Base-by-base conservation (phyloP, 2,888 invertebrate species). In the Eilema depressum region DNA sequence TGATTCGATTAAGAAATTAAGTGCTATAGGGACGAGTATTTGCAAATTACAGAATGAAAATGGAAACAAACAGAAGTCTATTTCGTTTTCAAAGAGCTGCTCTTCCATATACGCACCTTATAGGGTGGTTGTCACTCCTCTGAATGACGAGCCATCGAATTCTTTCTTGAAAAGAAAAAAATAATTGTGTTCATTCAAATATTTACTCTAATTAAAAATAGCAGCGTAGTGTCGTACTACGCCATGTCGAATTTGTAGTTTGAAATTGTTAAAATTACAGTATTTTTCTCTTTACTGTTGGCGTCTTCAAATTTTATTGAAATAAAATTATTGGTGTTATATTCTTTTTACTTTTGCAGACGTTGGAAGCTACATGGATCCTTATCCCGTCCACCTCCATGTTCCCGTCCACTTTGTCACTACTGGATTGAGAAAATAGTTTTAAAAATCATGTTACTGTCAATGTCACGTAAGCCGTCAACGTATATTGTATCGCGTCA, bases 1-100 rank as follows among this genome's bases (percentile, higher is more conserved):
- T 7, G 92, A 92, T 77, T 88, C 93, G 20, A 89, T 93, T 33
- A 92, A 93, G 83, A 95, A 95, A 78, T 77, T 95, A 71, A 95
- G 93, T 71, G 95, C 95, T 28, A 87, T 95, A 71, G 95, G 95
- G 74, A 92, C 86, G 76, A 94, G 91, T 83, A 95, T 95, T 83
- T 91, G 91, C 78, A 93, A 93, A 78, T 83, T 94, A 62, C 89
- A 89, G 70, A 91, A 90, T 74, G 93, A 93, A 83, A 91, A 83
- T 77, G 89, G 83, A 82, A 80, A 77, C 62, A 92, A 92, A 83
- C 89, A 88, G 79, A 93, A 93, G 81, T 83, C 89, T 30, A 91
- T 92, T 75, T 86, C 86, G 7, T 91, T 94, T 84, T 93, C 95
- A 11, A 93, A 94, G 82, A 93, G 91, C 83, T 93, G 91, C 80